Evolutionary conservation across 2,888 invertebrate genomes (phyloP), one percentile per base, ranked within the genome.

Genomic region (Scaptomyza cyrtandrae): DNA sequence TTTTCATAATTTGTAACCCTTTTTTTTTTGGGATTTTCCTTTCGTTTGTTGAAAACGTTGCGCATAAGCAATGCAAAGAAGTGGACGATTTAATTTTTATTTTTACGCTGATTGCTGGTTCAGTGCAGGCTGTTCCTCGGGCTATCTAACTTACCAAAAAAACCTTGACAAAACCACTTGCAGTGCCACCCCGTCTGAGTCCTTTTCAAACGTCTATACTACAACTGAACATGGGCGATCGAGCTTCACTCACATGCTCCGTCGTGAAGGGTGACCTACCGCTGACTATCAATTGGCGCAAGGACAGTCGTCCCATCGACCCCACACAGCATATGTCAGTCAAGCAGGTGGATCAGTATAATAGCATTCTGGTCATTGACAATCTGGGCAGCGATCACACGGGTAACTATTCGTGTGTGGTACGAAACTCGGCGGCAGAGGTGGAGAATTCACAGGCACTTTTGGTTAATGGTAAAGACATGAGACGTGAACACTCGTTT

Each of bases 251-350:
- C 75, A 95, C 95, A 74, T 96, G 96, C 91, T 95, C 95, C 43
- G 95, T 96, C 79, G 94, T 95, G 59, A 94, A 95, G 89, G 96
- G 97, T 57, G 96, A 96, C 92, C 93, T 95, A 74, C 96, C 97
- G 41, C 92, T 96, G 79, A 94, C 94, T 71, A 95, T 96, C 79
- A 93, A 93, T 44, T 97, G 96, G 96, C 94, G 94, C 78, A 96
- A 96, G 93, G 95, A 96, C 89, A 95, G 94, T 79, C 93, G 94
- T 24, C 93, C 94, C 66, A 93, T 95, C 90, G 94, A 94, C 80
- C 93, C 94, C 33, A 93, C 94, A 39, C 93, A 94, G 73, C 94
- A 94, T 79, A 94, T 95, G 92, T 94, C 94, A 78, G 94, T 95
- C 85, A 95, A 95, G 86, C 95, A 95, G 93, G 95, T 96, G 93